Evolutionary conservation across 2,888 invertebrate genomes (phyloP), one percentile per base, ranked within the genome.

Genomic region (Gymnocheta viridis): DNA sequence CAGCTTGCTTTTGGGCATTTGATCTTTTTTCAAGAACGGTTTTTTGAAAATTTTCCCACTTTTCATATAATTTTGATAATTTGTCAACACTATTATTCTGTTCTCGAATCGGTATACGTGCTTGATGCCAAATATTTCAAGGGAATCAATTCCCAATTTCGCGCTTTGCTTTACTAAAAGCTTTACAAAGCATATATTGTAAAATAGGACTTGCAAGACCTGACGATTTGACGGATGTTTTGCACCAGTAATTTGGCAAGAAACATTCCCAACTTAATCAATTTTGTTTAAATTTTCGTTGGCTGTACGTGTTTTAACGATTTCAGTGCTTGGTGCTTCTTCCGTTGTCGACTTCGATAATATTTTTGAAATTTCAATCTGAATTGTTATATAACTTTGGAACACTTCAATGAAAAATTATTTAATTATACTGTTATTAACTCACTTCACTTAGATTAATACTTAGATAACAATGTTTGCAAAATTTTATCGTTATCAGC

Each of bases 161-260:
- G 67, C 49, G 49, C 49, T 32, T 29, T 22, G 49, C 35, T 49
- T 67, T 49, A 49, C 49, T 19, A 24, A 32, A 47, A 67, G 10
- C 1, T 66, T 66, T n/a, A 49, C 49, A 67, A 49, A 67, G 32
- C 29, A 32, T n/a, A 67, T 67, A 49, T 49, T 67, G 49, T 67
- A 67, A 32, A 49, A 67, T 51, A 67, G 12, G 32, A 67, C 49
- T 67, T 66, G 67, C 17, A 47, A 67, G 67, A 67, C 49, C 35
- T 67, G 32, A 35, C 19, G 49, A 35, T 67, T n/a, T n/a, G n/a
- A n/a, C n/a, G n/a, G n/a, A n/a, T n/a, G n/a, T n/a, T n/a, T n/a
- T n/a, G n/a, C n/a, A n/a, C n/a, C n/a, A n/a, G n/a, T n/a, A n/a
- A n/a, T n/a, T n/a, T n/a, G n/a, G n/a, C n/a, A n/a, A n/a, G n/a